phyloP scores from a whole-genome alignment of 2,888 invertebrate species.

The Holacanthella duospinosa region DNA sequence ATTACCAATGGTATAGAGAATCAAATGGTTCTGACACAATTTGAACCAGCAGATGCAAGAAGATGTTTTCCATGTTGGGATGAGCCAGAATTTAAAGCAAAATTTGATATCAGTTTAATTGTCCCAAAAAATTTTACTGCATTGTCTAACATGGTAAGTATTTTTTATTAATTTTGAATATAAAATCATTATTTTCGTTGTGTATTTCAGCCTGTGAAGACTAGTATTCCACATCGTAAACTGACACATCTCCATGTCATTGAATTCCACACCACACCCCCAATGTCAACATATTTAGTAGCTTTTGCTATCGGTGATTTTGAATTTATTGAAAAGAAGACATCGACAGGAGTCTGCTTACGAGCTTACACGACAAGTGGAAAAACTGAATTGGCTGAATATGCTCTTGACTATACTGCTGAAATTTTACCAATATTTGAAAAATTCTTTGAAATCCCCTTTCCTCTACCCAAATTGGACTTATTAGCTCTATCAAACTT shows the following conservation, averaged over 20 bases:
- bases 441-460: background rate
- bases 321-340: background rate
- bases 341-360: background rate
- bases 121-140: background rate
- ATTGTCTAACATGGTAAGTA: background rate
- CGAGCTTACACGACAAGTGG: background rate
- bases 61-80: constrained; percentile 8
- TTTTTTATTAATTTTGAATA: no score
- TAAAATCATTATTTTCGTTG: background rate
- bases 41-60: constrained; percentile 1
- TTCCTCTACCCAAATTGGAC: background rate
- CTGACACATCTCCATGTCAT: background rate
- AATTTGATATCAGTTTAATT: constrained; percentile 2
- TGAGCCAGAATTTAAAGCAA: constrained; percentile 5
- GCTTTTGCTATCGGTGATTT: constrained; percentile 9
- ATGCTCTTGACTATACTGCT: background rate
- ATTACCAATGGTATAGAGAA: no score
- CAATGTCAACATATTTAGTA: background rate
- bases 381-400: background rate
- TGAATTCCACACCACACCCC: background rate
- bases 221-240: background rate
- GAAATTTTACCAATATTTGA: background rate
- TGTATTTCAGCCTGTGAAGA: constrained; percentile 5
- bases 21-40: background rate
- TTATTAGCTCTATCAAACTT: constrained; percentile 3